A percentile compares a stretch with the other conserved stretches of the same genome.
phyloP scores from a whole-genome alignment of 2,888 invertebrate species.

The Leptinotarsa juncta region DNA sequence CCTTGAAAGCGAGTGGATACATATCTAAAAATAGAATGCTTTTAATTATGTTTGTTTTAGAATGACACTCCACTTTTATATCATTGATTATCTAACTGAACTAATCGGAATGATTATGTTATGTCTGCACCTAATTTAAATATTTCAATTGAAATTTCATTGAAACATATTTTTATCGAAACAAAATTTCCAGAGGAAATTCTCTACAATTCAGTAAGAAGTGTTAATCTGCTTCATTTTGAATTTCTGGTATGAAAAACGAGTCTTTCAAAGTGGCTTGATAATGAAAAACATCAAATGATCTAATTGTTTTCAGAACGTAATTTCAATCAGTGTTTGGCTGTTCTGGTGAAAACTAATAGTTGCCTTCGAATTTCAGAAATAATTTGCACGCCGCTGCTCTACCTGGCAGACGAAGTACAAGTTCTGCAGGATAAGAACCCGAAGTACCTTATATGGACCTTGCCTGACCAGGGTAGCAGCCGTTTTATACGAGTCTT shows the following conservation, averaged over 20 bases:
- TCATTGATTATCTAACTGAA: slow-evolving; percentile 5
- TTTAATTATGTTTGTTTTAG: not conserved
- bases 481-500: slow-evolving; percentile 50
- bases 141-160: not conserved
- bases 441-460: slow-evolving; percentile 51
- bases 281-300: too few species aligned
- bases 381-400: slow-evolving; percentile 29
- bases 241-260: too few species aligned
- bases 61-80: not conserved
- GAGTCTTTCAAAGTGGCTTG: too few species aligned
- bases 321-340: too few species aligned
- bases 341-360: too few species aligned
- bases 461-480: slow-evolving; percentile 50
- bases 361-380: not conserved
- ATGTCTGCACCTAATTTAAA: not conserved
- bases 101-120: not conserved
- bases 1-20: slow-evolving; percentile 7
- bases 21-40: slow-evolving; percentile 1
- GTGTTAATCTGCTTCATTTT: too few species aligned
- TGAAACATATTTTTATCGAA: too few species aligned
- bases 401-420: slow-evolving; percentile 36
- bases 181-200: too few species aligned
- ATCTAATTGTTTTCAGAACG: too few species aligned
- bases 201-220: too few species aligned
- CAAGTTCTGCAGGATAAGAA: slow-evolving; percentile 48